Evolutionary conservation across 2,797 vertebrate species (phyloP), one percentile per base, ranked within the genome.

Genomic region (Tangara arthus): DNA sequence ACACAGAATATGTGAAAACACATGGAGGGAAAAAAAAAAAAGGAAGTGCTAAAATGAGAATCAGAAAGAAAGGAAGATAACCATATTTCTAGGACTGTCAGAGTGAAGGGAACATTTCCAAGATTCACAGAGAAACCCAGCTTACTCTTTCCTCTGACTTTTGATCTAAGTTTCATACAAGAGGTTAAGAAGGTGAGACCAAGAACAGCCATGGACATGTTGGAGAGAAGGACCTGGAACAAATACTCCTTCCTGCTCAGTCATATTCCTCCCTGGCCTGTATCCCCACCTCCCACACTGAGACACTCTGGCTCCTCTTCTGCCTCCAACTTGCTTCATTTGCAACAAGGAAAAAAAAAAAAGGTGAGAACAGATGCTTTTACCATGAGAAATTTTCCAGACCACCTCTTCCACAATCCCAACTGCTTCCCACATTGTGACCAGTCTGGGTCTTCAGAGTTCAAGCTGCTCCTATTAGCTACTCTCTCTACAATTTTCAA

Each of bases 141-240:
- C 13, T 63, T 64, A 32, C 18, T 65, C 7, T 50, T 82, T 19
- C 32, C 16, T 8, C 17, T 26, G n/a, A 26, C 8, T 49, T 79
- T 23, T 42, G n/a, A 32, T 37, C 37, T 17, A 35, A 49, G 30
- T 61, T 71, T 84, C 15, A 28, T 39, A 12, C 13, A 69, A 27
- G 34, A 78, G 30, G 16, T 64, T 65, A 47, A 83, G 53, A 71
- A 82, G 34, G 8, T 44, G 34, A 63, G 24, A 68, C 12, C 3
- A 1, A 65, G 39, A 68, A 35, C 37, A 78, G 19, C 23, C 61
- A 44, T 11, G 14, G 4, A 12, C 18, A 27, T 1, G 0, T 8
- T 68, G 34, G 12, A 71, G 27, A 84, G 7, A 32, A 56, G 32
- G n/a, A 55, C 9, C 3, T 68, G 24, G 27, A 83, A 44, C 0